A percentile compares a stretch with the other conserved stretches of the same genome.
Evolutionary conservation across 53 echinoderm and acorn worm genomes (phyloP).

Genomic region (Echinometra lucunter): DNA sequence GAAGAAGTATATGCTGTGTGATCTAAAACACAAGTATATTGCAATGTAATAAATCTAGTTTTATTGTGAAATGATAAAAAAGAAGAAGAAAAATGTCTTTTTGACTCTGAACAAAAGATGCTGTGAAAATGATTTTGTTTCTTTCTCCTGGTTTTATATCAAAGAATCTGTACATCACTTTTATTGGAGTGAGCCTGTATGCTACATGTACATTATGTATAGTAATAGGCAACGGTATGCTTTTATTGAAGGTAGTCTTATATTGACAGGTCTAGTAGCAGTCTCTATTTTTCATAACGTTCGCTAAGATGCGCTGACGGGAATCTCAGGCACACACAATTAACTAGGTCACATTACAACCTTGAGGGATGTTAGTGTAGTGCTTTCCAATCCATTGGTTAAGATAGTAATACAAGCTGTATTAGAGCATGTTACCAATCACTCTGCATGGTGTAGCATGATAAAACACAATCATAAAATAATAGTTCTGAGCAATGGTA

Average conservation of each 20-base stretch:
- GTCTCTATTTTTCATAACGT: not conserved
- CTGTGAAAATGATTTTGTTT: too few species aligned
- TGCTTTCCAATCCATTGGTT: not conserved
- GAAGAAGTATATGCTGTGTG: too few species aligned
- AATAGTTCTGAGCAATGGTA: not conserved
- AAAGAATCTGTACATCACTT: not conserved
- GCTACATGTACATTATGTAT: too few species aligned
- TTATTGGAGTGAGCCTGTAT: not conserved
- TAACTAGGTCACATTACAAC: slow-evolving; percentile 18
- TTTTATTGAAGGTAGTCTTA: not conserved
- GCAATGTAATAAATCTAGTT: too few species aligned
- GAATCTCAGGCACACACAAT: not conserved
- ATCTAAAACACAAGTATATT: too few species aligned
- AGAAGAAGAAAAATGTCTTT: too few species aligned
- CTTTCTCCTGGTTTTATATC: too few species aligned
- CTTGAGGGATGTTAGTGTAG: not conserved
- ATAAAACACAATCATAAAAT: not conserved
- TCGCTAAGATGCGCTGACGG: not conserved
- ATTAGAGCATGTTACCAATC: not conserved
- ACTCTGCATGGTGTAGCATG: not conserved
- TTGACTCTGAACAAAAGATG: too few species aligned
- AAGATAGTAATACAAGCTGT: slow-evolving; percentile 9
- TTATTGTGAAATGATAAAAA: too few species aligned
- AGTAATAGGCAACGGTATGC: not conserved
- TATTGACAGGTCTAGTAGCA: slow-evolving; percentile 10